Percentiles rank a stretch among this genome's conserved stretches.
These are phyloP conservation scores for Panagrolaimus sp. DNA, from an alignment of 1,140 invertebrate species.

Conservation along the genomic window DNA sequence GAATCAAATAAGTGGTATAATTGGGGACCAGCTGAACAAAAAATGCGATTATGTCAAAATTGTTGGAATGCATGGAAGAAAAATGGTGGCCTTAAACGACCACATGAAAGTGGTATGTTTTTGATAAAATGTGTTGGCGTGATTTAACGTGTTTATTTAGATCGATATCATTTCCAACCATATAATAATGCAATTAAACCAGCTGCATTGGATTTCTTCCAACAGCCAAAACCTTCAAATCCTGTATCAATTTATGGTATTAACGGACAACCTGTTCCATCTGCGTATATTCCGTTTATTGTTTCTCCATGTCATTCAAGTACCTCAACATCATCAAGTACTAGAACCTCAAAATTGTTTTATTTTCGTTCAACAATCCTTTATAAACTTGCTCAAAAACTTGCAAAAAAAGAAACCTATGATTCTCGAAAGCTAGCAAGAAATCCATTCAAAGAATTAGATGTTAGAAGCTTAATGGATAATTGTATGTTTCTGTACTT, in stretches of 20 bases:
- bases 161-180: neutral
- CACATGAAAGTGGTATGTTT: conserved; percentile 45
- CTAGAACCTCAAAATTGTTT: neutral
- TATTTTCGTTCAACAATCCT: conserved; percentile 18
- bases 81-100: conserved; percentile 84
- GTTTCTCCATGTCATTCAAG: neutral
- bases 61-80: conserved; percentile 99
- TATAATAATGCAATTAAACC: neutral
- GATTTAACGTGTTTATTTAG: neutral
- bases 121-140: neutral
- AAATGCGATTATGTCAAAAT: conserved; percentile 79
- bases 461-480: neutral
- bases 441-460: conserved; percentile 6
- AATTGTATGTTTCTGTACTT: neutral
- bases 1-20: conserved; percentile 85
- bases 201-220: neutral
- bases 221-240: neutral
- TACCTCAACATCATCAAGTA: no score
- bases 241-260: neutral
- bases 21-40: conserved; percentile 81
- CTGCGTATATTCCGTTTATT: neutral
- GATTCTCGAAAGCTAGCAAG: neutral
- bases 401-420: neutral
- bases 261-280: neutral
- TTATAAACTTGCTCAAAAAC: conserved; percentile 18